phyloP scores from a whole-genome alignment of 2,888 invertebrate genomes.

The Cynaeus angustus region DNA sequence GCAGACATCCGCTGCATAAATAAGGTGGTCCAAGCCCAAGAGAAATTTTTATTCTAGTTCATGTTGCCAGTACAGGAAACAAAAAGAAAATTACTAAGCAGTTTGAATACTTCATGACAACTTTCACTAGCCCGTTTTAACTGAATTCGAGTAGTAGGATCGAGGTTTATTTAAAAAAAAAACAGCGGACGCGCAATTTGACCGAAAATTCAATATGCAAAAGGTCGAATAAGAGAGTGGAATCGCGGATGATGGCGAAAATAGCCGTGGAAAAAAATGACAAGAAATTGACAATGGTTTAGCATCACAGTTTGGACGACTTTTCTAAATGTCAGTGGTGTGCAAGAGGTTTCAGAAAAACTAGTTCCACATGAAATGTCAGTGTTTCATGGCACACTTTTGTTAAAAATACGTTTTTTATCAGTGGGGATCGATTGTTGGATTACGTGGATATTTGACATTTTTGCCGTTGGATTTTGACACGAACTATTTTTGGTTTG shows the following conservation, averaged over 20 bases:
- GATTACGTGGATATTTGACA: no score
- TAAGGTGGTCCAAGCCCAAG: conserved; percentile 28
- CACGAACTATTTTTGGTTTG: no score
- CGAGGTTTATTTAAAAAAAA: conserved; percentile 25
- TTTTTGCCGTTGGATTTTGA: no score
- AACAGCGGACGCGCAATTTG: conserved; percentile 1
- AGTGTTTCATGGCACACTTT: conserved; percentile 16
- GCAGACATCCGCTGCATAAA: conserved; percentile 3
- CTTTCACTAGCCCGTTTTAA: conserved; percentile 25
- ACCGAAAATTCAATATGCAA: not conserved
- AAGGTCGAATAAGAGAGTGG: not conserved
- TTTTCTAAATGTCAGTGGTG: conserved; percentile 5
- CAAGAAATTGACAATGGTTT: not conserved
- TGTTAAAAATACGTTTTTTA: not conserved
- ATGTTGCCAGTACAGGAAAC: conserved; percentile 16
- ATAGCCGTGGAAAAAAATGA: no score
- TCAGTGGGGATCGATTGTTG: no score
- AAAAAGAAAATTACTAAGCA: conserved; percentile 28
- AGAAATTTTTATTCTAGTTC: conserved; percentile 27
- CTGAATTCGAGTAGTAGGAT: conserved; percentile 13
- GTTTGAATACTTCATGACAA: conserved; percentile 23
- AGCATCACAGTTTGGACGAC: not conserved
- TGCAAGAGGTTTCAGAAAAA: conserved; percentile 4
- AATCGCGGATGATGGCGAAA: not conserved
- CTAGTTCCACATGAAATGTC: conserved; percentile 19